These are phyloP conservation scores for Scartelaos histophorus DNA, from an alignment of 2,113 vertebrate genomes.

Conservation along the genomic window DNA sequence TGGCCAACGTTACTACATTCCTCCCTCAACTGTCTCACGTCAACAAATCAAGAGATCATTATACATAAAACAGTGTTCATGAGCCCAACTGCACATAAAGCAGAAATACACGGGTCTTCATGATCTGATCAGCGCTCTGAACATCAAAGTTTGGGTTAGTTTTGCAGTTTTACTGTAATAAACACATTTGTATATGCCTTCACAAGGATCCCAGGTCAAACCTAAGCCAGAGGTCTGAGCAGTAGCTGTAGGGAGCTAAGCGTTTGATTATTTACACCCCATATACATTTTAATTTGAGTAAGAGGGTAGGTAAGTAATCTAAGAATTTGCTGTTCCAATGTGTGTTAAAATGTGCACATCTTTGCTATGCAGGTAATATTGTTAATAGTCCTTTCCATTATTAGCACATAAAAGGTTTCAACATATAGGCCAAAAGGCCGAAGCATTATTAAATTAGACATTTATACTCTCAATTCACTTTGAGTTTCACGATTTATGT, in stretches of 20 bases:
- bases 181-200: too few relatives aligned
- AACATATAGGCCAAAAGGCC: background rate
- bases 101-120: too few relatives aligned
- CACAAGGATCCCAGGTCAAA: constrained; percentile 13
- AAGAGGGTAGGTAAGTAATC: background rate
- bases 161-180: too few relatives aligned
- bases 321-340: background rate
- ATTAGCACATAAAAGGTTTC: too few relatives aligned
- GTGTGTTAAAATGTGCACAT: background rate
- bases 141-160: too few relatives aligned
- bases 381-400: background rate
- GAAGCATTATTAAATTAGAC: too few relatives aligned
- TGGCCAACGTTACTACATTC: constrained; percentile 69
- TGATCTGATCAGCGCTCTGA: too few relatives aligned
- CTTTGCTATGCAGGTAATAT: background rate
- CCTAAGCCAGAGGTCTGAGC: constrained; percentile 18
- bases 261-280: constrained; percentile 48
- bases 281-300: background rate
- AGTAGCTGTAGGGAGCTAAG: constrained; percentile 19
- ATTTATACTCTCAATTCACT: too few relatives aligned
- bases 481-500: too few relatives aligned
- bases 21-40: constrained; percentile 58
- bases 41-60: constrained; percentile 71
- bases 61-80: constrained; percentile 57
- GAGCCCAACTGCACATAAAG: background rate